A percentile compares a stretch with the other conserved stretches of the same genome.
Conservation (phyloP, 2,888 invertebrate genomes). For the Phlogophora meticulosa region DNA sequence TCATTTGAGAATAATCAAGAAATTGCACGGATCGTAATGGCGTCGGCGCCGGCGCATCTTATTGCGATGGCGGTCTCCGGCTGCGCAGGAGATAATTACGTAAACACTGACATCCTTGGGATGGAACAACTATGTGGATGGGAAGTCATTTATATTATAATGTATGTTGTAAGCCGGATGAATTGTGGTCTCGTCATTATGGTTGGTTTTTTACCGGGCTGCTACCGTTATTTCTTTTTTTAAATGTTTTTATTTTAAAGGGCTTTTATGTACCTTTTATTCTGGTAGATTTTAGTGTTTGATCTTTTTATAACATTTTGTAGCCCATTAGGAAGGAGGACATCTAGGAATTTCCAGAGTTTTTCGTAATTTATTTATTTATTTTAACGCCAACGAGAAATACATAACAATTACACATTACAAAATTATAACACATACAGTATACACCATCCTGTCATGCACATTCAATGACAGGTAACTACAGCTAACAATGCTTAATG, state of each 20-base stretch:
- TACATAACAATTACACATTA: too few relatives aligned
- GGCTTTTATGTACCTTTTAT: not conserved
- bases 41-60: constrained; percentile 17
- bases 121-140: constrained; percentile 16
- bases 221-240: not conserved
- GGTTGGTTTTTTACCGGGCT: not conserved
- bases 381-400: too few relatives aligned
- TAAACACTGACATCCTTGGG: constrained; percentile 45
- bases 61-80: constrained; percentile 9
- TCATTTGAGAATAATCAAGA: constrained; percentile 43
- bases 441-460: too few relatives aligned
- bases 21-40: constrained; percentile 38
- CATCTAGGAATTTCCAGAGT: too few relatives aligned
- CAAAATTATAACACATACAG: too few relatives aligned
- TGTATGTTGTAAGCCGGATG: constrained; percentile 14
- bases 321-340: too few relatives aligned
- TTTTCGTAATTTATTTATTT: too few relatives aligned
- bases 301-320: not conserved
- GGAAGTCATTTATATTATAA: constrained; percentile 20
- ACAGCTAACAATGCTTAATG: too few relatives aligned
- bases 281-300: not conserved
- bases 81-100: constrained; percentile 39
- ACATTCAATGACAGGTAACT: too few relatives aligned
- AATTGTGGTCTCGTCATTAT: constrained; percentile 4
- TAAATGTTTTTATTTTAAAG: not conserved